Conservation (phyloP, 2,797 vertebrate species). For the Balearica regulorum region DNA sequence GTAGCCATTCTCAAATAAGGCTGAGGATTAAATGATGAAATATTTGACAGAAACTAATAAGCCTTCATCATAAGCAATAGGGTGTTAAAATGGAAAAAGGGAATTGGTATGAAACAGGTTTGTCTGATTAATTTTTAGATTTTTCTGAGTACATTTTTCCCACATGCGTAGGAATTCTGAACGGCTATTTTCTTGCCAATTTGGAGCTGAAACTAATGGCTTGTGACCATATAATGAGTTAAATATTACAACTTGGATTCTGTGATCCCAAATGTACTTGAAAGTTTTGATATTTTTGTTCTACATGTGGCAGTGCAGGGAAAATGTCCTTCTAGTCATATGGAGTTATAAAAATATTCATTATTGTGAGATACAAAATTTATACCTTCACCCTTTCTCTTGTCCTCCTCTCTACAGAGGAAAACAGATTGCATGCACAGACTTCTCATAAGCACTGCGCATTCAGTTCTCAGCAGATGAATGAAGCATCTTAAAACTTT, state of each 20-base stretch:
- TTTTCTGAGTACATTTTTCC: conserved; percentile 53
- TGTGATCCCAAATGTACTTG: conserved; percentile 50
- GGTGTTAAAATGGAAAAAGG: conserved; percentile 59
- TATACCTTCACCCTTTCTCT: not conserved
- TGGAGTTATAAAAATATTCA: not conserved
- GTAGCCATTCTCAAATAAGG: conserved; percentile 56
- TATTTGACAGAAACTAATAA: conserved; percentile 70
- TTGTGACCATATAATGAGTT: conserved; percentile 61
- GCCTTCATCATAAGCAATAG: conserved; percentile 65
- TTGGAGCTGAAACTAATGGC: conserved; percentile 56
- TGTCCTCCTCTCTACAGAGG: not conserved
- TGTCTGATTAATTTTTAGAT: conserved; percentile 68
- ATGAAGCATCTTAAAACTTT: not conserved
- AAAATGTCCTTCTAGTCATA: not conserved
- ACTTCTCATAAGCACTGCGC: not conserved
- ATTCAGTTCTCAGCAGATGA: not conserved
- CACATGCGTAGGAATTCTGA: conserved; percentile 40
- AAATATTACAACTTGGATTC: conserved; percentile 60
- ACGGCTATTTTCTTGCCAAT: conserved; percentile 41
- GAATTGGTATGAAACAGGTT: conserved; percentile 54
- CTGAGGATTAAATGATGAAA: conserved; percentile 65
- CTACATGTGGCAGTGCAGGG: not conserved
- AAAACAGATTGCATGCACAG: not conserved
- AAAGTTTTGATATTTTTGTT: conserved; percentile 32
- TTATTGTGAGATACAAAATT: not conserved